Evolutionary conservation across 2,797 vertebrate species (phyloP), one percentile per base, ranked within the genome.

Genomic region (Eupleurogrammus muticus): DNA sequence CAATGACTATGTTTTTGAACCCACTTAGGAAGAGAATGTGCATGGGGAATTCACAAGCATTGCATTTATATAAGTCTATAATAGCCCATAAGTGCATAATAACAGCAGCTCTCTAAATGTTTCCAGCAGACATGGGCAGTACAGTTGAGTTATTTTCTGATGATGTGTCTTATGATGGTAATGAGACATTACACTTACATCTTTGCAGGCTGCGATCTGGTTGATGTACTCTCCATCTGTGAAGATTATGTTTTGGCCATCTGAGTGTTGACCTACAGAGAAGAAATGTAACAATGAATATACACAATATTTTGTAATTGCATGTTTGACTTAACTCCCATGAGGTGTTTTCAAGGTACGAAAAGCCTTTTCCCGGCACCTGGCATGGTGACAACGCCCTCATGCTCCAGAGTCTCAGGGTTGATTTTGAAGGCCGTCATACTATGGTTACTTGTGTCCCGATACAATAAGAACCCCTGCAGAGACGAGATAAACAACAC

Each of bases 221-320:
- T 99, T 99, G 91, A 99, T 96, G 87, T 96, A 97, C 80, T 99
- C 98, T 87, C 98, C 98, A 76, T 99, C 98, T 59, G 97, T 98
- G 81, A 99, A 99, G 82, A 99, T 92, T 67, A 99, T 99, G 90
- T 98, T 98, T 90, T 99, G 97, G 48, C 97, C 96, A 67, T 99
- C 98, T 73, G 95, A 92, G 79, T 97, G 96, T 88, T 96, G 96
- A 93, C 97, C 98, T 99, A 79, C 36, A 74, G 75, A 72, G 2
- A 63, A 68, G 34, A 14, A 59, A 51, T 50, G 28, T 5, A 1
- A 51, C 0, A 47, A 35, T 65, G 3, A 76, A 48, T 36, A 70
- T 20, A 28, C 1, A 0, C 11, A 32, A 24, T 52, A 48, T 56
- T 59, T 36, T 10, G 2, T 44, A 16, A 19, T 1, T 47, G 17